These are phyloP conservation scores for Nasonia longicornis DNA, from an alignment of 1,140 invertebrate genomes.

Conservation along the genomic window DNA sequence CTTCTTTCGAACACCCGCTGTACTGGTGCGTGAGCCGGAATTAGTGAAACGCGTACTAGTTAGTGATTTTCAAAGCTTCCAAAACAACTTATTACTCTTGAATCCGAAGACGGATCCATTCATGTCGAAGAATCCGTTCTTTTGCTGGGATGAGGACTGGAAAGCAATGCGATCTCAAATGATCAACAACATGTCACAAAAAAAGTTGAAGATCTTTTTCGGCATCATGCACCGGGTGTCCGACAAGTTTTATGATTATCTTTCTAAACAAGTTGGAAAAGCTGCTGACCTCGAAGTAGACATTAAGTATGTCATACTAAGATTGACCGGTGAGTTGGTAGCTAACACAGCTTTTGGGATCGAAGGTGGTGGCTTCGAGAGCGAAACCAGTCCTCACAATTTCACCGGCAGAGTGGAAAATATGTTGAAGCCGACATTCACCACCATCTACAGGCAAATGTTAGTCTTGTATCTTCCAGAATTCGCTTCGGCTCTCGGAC, in stretches of 20 bases:
- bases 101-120: slow-evolving; percentile 50
- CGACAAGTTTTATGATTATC: neutral
- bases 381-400: neutral
- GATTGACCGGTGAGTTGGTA: slow-evolving; percentile 43
- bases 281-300: neutral
- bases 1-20: slow-evolving; percentile 51
- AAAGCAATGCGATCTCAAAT: slow-evolving; percentile 44
- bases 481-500: neutral
- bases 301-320: neutral
- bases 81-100: slow-evolving; percentile 36
- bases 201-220: slow-evolving; percentile 50
- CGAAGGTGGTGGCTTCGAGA: slow-evolving; percentile 51
- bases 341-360: slow-evolving; percentile 49
- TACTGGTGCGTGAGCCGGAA: slow-evolving; percentile 60
- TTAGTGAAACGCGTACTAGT: slow-evolving; percentile 59
- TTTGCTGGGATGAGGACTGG: slow-evolving; percentile 50
- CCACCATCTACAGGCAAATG: neutral
- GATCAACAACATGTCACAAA: slow-evolving; percentile 46
- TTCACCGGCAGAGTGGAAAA: slow-evolving; percentile 13
- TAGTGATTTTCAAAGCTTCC: slow-evolving; percentile 57
- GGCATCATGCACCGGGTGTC: slow-evolving; percentile 26
- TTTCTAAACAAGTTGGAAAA: neutral
- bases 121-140: slow-evolving; percentile 55
- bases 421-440: slow-evolving; percentile 22
- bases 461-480: neutral